A percentile compares a stretch with the other conserved stretches of the same genome.
phyloP scores from a whole-genome alignment of 1,140 invertebrate species.

The Chionoecetes opilio region DNA sequence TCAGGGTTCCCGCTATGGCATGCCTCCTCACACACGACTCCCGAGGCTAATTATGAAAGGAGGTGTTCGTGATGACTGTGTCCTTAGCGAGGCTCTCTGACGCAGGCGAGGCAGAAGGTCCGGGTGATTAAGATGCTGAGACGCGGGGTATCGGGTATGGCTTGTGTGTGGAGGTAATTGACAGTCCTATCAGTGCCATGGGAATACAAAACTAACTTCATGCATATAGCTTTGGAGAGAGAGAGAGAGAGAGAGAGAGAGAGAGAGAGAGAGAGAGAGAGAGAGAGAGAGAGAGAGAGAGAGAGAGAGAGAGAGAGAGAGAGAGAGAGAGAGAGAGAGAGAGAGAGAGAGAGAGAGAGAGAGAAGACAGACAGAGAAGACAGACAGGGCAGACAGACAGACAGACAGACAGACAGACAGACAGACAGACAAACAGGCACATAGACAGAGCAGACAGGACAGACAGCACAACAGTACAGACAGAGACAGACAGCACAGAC shows the following conservation, averaged over 20 bases:
- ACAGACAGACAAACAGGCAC: not conserved
- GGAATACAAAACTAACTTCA: slow-evolving; percentile 30
- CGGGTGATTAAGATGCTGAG: not conserved
- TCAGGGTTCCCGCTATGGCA: slow-evolving; percentile 11
- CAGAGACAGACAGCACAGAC: too few species aligned
- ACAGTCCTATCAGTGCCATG: not conserved
- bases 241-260: slow-evolving; percentile 46
- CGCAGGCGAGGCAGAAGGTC: not conserved
- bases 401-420: not conserved
- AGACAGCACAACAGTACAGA: not conserved
- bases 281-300: slow-evolving; percentile 60
- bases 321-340: slow-evolving; percentile 45
- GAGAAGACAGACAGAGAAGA: not conserved
- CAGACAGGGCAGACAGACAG: slow-evolving; percentile 11
- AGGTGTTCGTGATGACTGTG: not conserved
- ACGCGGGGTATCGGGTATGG: not conserved
- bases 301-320: slow-evolving; percentile 41
- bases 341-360: slow-evolving; percentile 42
- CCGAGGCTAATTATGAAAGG: slow-evolving; percentile 9
- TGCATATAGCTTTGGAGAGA: slow-evolving; percentile 1
- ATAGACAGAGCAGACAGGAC: not conserved
- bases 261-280: slow-evolving; percentile 41
- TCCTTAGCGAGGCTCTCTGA: not conserved
- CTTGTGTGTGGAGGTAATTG: slow-evolving; percentile 6
- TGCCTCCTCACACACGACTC: slow-evolving; percentile 11